Percentiles rank a stretch among this genome's conserved stretches.
Conservation (phyloP, 2,797 vertebrate species). For the Hoplostethus mediterraneus region DNA sequence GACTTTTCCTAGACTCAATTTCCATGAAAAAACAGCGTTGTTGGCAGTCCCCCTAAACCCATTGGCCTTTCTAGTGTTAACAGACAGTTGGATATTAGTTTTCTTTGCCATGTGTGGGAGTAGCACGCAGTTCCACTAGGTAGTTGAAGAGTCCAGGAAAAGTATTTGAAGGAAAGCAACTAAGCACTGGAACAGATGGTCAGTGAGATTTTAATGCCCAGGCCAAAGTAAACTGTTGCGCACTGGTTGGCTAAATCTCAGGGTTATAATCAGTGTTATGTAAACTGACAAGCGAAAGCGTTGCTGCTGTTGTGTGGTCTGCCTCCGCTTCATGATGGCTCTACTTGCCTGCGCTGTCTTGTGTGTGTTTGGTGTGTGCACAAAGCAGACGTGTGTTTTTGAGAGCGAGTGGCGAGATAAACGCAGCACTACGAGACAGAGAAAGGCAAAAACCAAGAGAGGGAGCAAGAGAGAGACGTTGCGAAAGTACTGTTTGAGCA, state of each 20-base stretch:
- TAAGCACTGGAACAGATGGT: conserved; percentile 89
- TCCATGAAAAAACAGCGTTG: no score
- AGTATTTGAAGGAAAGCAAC: conserved; percentile 66
- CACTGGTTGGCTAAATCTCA: conserved; percentile 85
- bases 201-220: conserved; percentile 87
- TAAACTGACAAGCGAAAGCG: conserved; percentile 83
- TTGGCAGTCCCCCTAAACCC: no score
- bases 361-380: conserved; percentile 15
- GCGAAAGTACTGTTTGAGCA: neutral
- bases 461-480: conserved; percentile 5
- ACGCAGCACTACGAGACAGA: conserved; percentile 4
- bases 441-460: neutral
- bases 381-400: conserved; percentile 10
- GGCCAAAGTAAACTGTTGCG: conserved; percentile 85
- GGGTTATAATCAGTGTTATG: conserved; percentile 89
- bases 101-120: conserved; percentile 29
- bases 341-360: conserved; percentile 15
- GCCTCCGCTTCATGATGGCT: conserved; percentile 53
- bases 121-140: neutral
- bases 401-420: conserved; percentile 7
- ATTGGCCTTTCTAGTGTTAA: no score
- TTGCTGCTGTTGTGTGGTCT: conserved; percentile 53
- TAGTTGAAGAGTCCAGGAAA: conserved; percentile 47
- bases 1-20: no score
- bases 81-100: neutral